A percentile compares a stretch with the other conserved stretches of the same genome.
phyloP scores from a whole-genome alignment of 2,888 invertebrate genomes.

The Agrenia bidenticulata region DNA sequence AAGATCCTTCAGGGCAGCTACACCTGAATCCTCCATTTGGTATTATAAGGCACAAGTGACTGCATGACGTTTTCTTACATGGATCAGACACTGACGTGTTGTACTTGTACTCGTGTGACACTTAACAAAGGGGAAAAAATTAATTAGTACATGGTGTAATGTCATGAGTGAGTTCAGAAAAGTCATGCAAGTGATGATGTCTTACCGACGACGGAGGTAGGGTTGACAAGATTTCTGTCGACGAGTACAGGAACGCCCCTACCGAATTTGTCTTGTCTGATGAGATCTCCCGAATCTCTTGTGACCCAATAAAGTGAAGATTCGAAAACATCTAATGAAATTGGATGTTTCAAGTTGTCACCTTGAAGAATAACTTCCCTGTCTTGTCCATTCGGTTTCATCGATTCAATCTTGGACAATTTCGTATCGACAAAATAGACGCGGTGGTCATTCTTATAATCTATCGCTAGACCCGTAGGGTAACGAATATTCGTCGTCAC shows the following conservation, averaged over 20 bases:
- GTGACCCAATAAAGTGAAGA: constrained; percentile 92
- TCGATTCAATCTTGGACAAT: constrained; percentile 82
- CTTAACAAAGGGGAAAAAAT: constrained; percentile 57
- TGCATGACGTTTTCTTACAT: constrained; percentile 73
- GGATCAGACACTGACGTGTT: constrained; percentile 71
- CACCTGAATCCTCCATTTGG: constrained; percentile 81
- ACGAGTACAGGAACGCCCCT: constrained; percentile 83
- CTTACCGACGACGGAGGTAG: constrained; percentile 77
- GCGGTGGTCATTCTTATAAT: constrained; percentile 82
- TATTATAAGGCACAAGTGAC: constrained; percentile 88
- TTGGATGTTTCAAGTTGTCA: constrained; percentile 69
- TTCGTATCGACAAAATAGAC: constrained; percentile 97
- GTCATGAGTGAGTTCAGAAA: no score
- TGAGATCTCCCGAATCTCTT: constrained; percentile 79
- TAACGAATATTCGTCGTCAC: constrained; percentile 79
- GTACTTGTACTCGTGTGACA: constrained; percentile 81
- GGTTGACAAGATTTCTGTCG: constrained; percentile 78
- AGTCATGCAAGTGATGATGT: not conserved
- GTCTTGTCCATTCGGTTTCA: constrained; percentile 76
- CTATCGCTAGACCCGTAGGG: constrained; percentile 87
- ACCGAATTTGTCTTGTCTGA: constrained; percentile 94
- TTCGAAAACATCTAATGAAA: constrained; percentile 91
- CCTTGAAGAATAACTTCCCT: constrained; percentile 72
- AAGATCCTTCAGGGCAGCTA: constrained; percentile 79
- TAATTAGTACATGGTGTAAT: constrained; percentile 2